phyloP scores from a whole-genome alignment of 64 coral and sea anemone species.

The Pocillopora verrucosa region DNA sequence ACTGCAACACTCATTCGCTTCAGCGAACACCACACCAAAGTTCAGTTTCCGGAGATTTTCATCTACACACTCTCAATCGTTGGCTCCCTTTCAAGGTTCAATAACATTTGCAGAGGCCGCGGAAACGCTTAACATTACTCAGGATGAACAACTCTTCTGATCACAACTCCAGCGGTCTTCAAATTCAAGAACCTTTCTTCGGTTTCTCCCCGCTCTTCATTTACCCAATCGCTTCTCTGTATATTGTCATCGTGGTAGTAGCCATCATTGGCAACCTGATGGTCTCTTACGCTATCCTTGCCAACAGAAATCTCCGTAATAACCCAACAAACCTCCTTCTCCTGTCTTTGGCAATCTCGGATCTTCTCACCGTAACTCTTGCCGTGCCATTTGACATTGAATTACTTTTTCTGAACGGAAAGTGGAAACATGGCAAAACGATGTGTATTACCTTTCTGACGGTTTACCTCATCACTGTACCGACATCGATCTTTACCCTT shows the following conservation, averaged over 20 bases:
- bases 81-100: background rate
- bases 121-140: background rate
- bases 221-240: background rate
- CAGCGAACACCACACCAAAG: too few species aligned
- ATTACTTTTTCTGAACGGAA: constrained; percentile 4
- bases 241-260: constrained; percentile 29
- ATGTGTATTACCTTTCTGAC: constrained; percentile 64
- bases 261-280: constrained; percentile 47
- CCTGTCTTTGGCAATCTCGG: constrained; percentile 58
- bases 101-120: background rate
- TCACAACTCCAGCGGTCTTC: background rate
- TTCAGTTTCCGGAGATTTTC: too few species aligned
- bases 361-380: constrained; percentile 52
- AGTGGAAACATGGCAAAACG: constrained; percentile 61
- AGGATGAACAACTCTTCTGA: background rate
- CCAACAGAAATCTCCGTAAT: constrained; percentile 32
- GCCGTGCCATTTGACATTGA: constrained; percentile 79
- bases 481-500: constrained; percentile 88
- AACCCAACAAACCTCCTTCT: constrained; percentile 53
- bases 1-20: too few species aligned
- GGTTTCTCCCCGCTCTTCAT: background rate
- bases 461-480: constrained; percentile 74
- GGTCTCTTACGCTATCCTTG: constrained; percentile 45
- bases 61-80: background rate
- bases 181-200: background rate